Conservation (phyloP, 2,888 invertebrate genomes). For the Griposia aprilina region DNA sequence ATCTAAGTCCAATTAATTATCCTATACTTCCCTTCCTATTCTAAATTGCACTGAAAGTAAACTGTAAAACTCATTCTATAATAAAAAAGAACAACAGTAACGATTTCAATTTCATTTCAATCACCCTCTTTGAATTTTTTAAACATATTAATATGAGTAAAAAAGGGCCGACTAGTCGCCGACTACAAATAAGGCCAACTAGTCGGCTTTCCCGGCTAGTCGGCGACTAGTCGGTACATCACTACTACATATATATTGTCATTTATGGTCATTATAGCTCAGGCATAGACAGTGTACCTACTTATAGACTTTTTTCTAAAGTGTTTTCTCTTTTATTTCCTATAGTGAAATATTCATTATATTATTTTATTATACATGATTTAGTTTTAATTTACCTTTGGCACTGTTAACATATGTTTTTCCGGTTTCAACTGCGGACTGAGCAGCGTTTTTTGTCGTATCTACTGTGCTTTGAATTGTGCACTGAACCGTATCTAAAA, state of each 20-base stretch:
- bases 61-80: no score
- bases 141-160: no score
- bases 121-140: no score
- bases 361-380: background rate
- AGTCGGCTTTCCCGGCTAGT: no score
- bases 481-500: slow-evolving; percentile 74
- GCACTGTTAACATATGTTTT: slow-evolving; percentile 71
- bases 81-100: no score
- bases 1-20: no score
- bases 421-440: slow-evolving; percentile 77
- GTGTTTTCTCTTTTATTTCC: background rate
- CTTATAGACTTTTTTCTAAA: background rate
- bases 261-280: background rate
- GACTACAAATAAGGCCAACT: no score
- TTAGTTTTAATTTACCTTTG: slow-evolving; percentile 66
- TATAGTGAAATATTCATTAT: background rate
- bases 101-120: no score
- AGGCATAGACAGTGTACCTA: background rate
- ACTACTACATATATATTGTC: background rate
- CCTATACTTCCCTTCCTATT: no score
- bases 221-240: no score
- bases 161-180: no score
- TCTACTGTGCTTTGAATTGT: slow-evolving; percentile 74
- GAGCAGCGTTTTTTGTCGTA: slow-evolving; percentile 75
- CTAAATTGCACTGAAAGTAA: no score